Base-by-base conservation (phyloP, 2,888 invertebrate genomes). In the Saturnia japonica region DNA sequence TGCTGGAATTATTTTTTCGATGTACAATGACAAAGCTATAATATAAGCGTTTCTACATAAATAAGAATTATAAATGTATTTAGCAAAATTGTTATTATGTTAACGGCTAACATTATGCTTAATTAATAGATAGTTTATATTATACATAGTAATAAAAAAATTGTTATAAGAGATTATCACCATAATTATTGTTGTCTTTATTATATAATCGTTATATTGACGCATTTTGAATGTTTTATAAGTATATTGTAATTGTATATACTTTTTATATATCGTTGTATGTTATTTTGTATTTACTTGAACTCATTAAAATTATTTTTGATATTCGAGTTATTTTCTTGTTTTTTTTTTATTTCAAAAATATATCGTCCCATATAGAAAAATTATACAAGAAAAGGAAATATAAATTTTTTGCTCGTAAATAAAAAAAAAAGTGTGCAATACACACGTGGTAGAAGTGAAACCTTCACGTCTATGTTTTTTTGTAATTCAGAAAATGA, bases 271-370 rank as follows among this genome's bases (percentile, higher is more conserved):
- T 71, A 67, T 75, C 78, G 74, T 72, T 79, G 72, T 76, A 83
- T 82, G 81, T 87, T 82, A 80, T 80, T 79, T 80, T 76, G 73
- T 80, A 75, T 84, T 74, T 79, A 78, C 77, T 74, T 73, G 74
- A 76, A 86, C 82, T 85, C 82, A 87, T 81, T 84, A 85, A 78
- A 84, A 78, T 76, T 77, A 74, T 78, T 76, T 79, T 79, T 79
- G 80, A 78, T 82, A 76, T 78, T 14, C 14, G 28, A 60, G 57
- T 28, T 25, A 28, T 9, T 28, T 60, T 60, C 11, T 60, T 60
- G 9, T 11, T n/a, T 54, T 54, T 22, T 2, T n/a, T 1, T 1
- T 7, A 19, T 19, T 47, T n/a, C 7, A 0, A 47, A 19, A 47
- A 19, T n/a, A n/a, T 47, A 34, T 34, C 6, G 2, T 34, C 6